Evolutionary conservation across 2,797 vertebrate genomes (phyloP), one percentile per base, ranked within the genome.

Genomic region (Botia almorhae): DNA sequence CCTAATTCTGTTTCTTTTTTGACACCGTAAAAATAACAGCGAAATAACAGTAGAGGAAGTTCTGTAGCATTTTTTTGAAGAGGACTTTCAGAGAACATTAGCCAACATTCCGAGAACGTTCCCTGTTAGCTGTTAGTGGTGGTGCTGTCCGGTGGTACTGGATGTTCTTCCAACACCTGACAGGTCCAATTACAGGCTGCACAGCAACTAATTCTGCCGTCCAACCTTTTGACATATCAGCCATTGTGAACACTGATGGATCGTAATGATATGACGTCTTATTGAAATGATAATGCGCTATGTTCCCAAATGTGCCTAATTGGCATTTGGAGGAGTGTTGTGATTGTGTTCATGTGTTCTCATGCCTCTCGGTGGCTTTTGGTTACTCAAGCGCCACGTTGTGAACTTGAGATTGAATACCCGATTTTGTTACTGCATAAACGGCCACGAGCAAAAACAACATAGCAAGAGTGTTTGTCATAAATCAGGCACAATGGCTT

Each of bases 141-240:
- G n/a, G n/a, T 53, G 51, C 5, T 4, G 51, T 53, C 4, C 51
- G 7, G 72, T 85, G 90, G 92, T 87, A 89, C 91, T 88, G 85
- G 82, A 87, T 91, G 91, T 92, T 80, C 89, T 92, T 91, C 90
- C 92, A 93, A 74, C 69, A 88, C 82, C 90, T 90, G 90, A 91
- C 93, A 81, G 71, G 65, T 72, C 80, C 90, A 88, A 90, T 93
- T 91, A 90, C 13, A 79, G 29, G 29, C 92, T 91, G 89, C 90
- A 92, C 82, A 39, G 81, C 87, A 29, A 29, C 29, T 29, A 29
- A 29, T 63, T 64, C 87, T 87, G 79, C 84, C 84, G 21, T 0
- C 65, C 84, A 87, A 91, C 81, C 90, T 89, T 91, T 90, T 90
- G 89, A 91, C 89, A 89, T 79, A 80, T 70, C 50, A 53, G 26